Base-by-base conservation (phyloP, 2,888 invertebrate species). In the Schizaphis graminum region DNA sequence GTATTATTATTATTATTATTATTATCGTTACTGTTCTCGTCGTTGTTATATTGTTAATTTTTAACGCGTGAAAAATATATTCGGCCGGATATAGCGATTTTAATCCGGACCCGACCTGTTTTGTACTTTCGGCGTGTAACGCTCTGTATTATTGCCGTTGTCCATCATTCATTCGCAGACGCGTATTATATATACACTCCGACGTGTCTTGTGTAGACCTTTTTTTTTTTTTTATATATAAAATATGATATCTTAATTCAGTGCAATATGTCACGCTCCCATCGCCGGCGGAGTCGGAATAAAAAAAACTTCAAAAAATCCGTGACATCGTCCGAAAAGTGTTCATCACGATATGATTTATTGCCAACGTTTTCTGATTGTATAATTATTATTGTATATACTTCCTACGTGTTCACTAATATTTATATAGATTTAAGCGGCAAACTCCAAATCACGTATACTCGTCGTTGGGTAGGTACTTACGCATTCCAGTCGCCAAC, bases 301-400 rank as follows among this genome's bases (percentile, higher is more conserved):
- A 77, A n/a, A 77, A n/a, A 77, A 35, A 77, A 35, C 77, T 77
- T 35, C 35, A 1, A 77, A 77, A 77, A 77, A 35, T 77, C 35
- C 35, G 21, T 21, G 77, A 77, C 77, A 35, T 77, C 28, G 77
- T 77, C 77, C 77, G 44, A 77, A 77, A 77, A 77, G 77, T 77
- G 77, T 77, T 77, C 77, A 77, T 77, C 35, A 24, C 35, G 35
- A 35, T 44, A 44, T 86, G 47, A 86, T 86, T 86, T 86, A 86
- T 47, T 13, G 47, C 86, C 10, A 86, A 86, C 86, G 86, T 86
- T 86, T 86, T 86, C 47, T 86, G 41, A 86, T 86, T 86, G 41
- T 86, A 47, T 86, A 86, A 86, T 86, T 86, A 28, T 86, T 47
- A 86, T 86, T 44, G 44, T 86, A 86, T 86, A 86, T 35, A 77